phyloP scores from a whole-genome alignment of 2,113 vertebrate genomes.

The Clarias gariepinus region DNA sequence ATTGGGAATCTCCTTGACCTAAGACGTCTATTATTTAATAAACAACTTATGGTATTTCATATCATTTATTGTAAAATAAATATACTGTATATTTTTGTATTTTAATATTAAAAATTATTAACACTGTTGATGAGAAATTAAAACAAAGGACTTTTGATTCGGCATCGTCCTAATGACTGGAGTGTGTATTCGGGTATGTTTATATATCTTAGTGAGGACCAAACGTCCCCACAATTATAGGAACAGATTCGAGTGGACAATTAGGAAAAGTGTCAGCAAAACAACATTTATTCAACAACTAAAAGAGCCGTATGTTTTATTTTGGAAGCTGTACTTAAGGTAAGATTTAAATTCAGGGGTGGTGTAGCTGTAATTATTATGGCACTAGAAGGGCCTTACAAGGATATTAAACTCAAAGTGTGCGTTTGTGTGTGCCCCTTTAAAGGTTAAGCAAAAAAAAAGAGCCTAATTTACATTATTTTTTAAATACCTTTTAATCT shows the following conservation, averaged over 20 bases:
- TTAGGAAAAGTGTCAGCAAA: neutral
- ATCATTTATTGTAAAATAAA: neutral
- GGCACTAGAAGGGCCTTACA: neutral
- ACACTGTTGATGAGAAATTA: neutral
- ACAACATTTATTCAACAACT: too few relatives aligned
- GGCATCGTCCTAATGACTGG: too few relatives aligned
- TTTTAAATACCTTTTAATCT: neutral
- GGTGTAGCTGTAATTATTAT: neutral
- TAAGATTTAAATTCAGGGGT: too few relatives aligned
- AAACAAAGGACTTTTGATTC: neutral
- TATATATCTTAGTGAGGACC: neutral
- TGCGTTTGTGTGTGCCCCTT: neutral
- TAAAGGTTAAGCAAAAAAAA: neutral
- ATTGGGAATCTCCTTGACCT: too few relatives aligned
- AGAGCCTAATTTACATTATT: neutral
- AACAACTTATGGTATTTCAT: neutral
- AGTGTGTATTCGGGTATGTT: neutral
- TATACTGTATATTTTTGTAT: neutral
- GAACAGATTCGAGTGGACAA: neutral
- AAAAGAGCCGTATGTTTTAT: neutral
- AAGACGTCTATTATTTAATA: neutral
- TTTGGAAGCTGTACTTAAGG: neutral
- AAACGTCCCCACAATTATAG: neutral
- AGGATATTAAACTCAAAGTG: neutral
- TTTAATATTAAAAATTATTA: neutral